These are phyloP conservation scores for Calosoma granatense DNA, from an alignment of 1,140 invertebrate genomes.

Conservation along the genomic window DNA sequence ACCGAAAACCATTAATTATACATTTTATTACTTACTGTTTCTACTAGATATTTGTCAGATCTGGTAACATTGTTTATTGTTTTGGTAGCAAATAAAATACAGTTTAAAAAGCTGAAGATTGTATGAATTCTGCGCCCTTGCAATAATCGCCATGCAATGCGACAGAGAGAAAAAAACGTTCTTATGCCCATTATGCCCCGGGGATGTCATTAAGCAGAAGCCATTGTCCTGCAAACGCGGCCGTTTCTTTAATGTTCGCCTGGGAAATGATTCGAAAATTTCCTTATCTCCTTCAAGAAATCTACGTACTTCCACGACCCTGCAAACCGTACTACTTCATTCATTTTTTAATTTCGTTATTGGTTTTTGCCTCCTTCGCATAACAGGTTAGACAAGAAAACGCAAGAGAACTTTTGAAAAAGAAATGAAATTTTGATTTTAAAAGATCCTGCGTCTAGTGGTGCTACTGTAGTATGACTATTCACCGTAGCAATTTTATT, in stretches of 20 bases:
- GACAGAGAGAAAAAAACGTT: neutral
- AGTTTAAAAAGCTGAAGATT: neutral
- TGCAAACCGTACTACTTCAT: no score
- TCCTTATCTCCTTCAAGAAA: neutral
- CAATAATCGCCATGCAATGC: neutral
- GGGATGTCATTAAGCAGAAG: neutral
- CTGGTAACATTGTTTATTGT: neutral
- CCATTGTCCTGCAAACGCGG: neutral
- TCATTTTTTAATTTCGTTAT: no score
- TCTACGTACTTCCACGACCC: no score
- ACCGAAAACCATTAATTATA: no score
- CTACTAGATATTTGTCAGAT: neutral
- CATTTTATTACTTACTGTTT: neutral
- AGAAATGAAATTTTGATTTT: no score
- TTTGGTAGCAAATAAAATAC: no score
- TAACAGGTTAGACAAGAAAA: no score
- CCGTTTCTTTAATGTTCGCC: neutral
- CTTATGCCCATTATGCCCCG: neutral
- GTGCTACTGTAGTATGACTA: no score
- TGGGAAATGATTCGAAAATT: slow-evolving; percentile 5
- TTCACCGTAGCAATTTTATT: no score
- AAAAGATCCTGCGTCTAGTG: no score
- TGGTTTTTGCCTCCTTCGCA: no score
- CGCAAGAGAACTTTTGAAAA: no score
- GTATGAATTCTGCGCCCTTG: neutral